phyloP scores from a whole-genome alignment of 2,797 vertebrate species.

The Sebastes melanostomus region DNA sequence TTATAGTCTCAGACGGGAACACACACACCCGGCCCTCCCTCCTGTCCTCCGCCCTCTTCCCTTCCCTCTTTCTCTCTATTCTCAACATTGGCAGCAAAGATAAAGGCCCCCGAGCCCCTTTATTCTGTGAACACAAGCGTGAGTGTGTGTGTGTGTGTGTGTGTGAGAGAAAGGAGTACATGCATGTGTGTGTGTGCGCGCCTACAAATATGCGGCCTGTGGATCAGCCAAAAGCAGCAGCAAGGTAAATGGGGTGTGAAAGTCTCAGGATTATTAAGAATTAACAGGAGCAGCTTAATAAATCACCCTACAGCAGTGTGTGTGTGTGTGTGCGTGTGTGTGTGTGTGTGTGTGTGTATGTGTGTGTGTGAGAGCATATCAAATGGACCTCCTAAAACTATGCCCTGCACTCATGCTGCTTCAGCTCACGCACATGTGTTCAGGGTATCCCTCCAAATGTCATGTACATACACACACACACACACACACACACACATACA shows the following conservation, averaged over 20 bases:
- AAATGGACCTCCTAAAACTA: constrained; percentile 68
- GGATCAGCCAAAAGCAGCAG: constrained; percentile 72
- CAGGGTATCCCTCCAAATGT: constrained; percentile 59
- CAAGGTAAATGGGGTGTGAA: constrained; percentile 80
- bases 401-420: constrained; percentile 51
- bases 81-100: constrained; percentile 55
- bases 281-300: constrained; percentile 85
- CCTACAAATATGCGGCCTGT: constrained; percentile 60
- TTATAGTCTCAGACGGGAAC: constrained; percentile 64
- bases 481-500: not conserved
- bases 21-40: constrained; percentile 41
- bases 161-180: not conserved
- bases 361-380: constrained; percentile 50
- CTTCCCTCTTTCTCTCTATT: constrained; percentile 47
- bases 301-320: constrained; percentile 77
- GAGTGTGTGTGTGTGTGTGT: constrained; percentile 22
- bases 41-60: constrained; percentile 46
- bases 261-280: constrained; percentile 86
- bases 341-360: constrained; percentile 42
- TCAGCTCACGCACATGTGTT: constrained; percentile 77
- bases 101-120: constrained; percentile 56
- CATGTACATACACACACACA: constrained; percentile 8
- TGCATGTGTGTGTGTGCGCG: constrained; percentile 18
- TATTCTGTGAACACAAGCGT: constrained; percentile 42
- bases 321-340: constrained; percentile 32